phyloP scores from a whole-genome alignment of 2,888 invertebrate genomes.

The Nomada flava region DNA sequence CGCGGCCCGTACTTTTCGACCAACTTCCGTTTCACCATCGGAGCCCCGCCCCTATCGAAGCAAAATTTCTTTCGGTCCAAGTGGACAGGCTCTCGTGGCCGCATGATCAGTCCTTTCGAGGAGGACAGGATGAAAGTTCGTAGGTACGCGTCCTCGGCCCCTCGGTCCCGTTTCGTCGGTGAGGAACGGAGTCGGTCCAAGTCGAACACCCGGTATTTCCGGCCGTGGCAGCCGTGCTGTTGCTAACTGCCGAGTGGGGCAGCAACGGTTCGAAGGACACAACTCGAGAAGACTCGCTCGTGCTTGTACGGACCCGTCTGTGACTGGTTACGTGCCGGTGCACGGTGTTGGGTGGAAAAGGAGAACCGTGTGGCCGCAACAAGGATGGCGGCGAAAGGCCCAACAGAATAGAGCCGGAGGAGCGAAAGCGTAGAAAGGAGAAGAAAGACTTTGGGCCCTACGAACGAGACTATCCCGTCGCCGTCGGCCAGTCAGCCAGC shows the following conservation, averaged over 20 bases:
- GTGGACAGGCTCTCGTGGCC: too few species aligned
- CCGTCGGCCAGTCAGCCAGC: neutral
- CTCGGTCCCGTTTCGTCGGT: slow-evolving; percentile 41
- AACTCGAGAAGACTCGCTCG: slow-evolving; percentile 53
- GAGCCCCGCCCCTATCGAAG: too few species aligned
- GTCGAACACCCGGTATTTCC: slow-evolving; percentile 80
- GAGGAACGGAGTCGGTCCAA: slow-evolving; percentile 49
- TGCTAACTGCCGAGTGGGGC: slow-evolving; percentile 74
- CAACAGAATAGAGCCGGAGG: neutral
- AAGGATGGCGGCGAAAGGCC: slow-evolving; percentile 36
- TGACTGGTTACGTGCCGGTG: slow-evolving; percentile 14
- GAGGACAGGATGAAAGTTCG: slow-evolving; percentile 6
- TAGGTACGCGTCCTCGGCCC: slow-evolving; percentile 41
- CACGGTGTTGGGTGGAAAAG: slow-evolving; percentile 9
- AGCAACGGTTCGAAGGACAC: slow-evolving; percentile 73
- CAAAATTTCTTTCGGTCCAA: too few species aligned
- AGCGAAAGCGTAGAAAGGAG: slow-evolving; percentile 20
- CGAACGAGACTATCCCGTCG: slow-evolving; percentile 10
- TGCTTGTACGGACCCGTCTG: slow-evolving; percentile 25
- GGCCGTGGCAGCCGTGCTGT: slow-evolving; percentile 72
- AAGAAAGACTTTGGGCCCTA: slow-evolving; percentile 16
- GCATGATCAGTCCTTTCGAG: neutral
- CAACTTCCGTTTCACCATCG: neutral
- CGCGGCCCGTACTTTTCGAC: neutral
- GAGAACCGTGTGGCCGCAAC: slow-evolving; percentile 14